Evolutionary conservation across 2,888 invertebrate genomes (phyloP).

Genomic region (Nomada flava): DNA sequence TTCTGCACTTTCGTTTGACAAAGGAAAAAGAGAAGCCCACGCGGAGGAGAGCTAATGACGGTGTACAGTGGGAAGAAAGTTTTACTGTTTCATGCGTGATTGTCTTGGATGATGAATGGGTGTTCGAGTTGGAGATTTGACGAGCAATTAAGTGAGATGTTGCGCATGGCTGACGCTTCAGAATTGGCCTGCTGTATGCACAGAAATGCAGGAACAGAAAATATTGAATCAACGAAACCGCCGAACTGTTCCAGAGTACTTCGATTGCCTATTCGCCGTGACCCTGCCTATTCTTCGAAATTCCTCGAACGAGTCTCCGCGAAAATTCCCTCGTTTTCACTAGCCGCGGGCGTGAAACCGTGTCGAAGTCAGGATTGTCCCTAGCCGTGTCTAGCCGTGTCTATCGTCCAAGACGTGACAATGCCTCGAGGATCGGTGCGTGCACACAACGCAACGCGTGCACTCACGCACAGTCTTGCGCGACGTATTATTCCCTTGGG

Average conservation of each 20-base stretch:
- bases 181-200: no score
- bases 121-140: no score
- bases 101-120: conserved; percentile 3
- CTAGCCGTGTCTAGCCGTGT: conserved; percentile 3
- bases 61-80: background rate
- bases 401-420: conserved; percentile 48
- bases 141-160: no score
- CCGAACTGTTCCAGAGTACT: no score
- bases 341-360: conserved; percentile 23
- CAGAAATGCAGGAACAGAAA: no score
- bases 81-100: background rate
- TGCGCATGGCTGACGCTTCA: no score
- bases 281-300: no score
- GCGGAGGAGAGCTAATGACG: background rate
- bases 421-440: conserved; percentile 30
- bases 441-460: conserved; percentile 25
- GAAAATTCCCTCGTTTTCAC: background rate
- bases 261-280: no score
- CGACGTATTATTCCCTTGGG: conserved; percentile 68
- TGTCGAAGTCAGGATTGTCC: conserved; percentile 32
- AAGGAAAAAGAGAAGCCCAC: conserved; percentile 1
- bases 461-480: conserved; percentile 46
- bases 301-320: no score
- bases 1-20: conserved; percentile 12
- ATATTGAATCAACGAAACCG: no score